These are phyloP conservation scores for Eciton burchellii DNA, from an alignment of 1,140 invertebrate species.

Conservation along the genomic window DNA sequence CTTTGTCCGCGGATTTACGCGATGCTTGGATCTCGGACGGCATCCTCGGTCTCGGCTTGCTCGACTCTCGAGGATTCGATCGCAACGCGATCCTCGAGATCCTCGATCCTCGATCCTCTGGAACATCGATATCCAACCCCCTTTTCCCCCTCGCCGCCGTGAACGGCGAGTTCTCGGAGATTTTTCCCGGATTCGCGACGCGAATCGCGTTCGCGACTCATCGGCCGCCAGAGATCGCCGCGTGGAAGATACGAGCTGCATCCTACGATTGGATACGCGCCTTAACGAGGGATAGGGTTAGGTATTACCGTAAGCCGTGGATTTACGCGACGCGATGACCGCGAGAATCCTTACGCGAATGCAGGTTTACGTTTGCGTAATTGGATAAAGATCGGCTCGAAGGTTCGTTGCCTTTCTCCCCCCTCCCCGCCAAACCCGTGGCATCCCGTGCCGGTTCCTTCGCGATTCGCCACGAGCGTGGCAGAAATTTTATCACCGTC, in stretches of 20 bases:
- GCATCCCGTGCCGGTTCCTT: too few relatives aligned
- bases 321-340: conserved; percentile 60
- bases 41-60: too few relatives aligned
- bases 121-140: too few relatives aligned
- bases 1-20: too few relatives aligned
- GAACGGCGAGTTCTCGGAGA: background rate
- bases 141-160: too few relatives aligned
- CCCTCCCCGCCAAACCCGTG: background rate
- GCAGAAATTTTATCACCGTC: conserved; percentile 60
- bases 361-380: conserved; percentile 66
- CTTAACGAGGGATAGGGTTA: conserved; percentile 57
- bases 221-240: conserved; percentile 2
- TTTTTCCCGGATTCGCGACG: conserved; percentile 18
- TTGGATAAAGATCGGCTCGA: conserved; percentile 69
- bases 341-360: conserved; percentile 28
- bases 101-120: too few relatives aligned
- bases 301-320: conserved; percentile 48
- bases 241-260: conserved; percentile 13
- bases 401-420: conserved; percentile 61
- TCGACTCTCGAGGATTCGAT: too few relatives aligned
- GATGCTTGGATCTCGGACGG: too few relatives aligned
- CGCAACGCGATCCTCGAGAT: too few relatives aligned
- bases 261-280: background rate
- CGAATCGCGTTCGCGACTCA: conserved; percentile 48
- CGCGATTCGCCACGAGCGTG: conserved; percentile 17